These are phyloP conservation scores for Malurus splendens DNA, from an alignment of 2,797 vertebrate species.

Conservation along the genomic window DNA sequence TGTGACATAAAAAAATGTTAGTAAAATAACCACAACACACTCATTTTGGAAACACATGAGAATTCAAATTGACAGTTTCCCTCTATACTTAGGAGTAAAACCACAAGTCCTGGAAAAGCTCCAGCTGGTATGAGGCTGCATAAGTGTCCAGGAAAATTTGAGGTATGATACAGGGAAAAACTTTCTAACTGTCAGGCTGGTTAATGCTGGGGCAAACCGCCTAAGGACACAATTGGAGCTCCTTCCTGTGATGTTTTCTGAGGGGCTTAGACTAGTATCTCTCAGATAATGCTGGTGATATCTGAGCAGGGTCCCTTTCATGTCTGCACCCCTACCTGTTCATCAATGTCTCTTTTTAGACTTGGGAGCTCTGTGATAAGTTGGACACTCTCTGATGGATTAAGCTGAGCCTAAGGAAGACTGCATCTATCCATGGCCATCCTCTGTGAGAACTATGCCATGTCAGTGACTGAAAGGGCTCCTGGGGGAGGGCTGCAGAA, in stretches of 20 bases:
- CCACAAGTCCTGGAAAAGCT: slow-evolving; percentile 37
- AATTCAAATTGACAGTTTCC: slow-evolving; percentile 33
- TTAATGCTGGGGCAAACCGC: background rate
- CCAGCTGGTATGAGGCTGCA: background rate
- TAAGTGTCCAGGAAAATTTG: slow-evolving; percentile 2
- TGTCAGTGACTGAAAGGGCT: background rate
- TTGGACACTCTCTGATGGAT: background rate
- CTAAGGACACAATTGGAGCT: background rate
- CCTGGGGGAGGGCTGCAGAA: background rate
- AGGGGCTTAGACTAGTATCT: background rate
- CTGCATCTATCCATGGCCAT: background rate
- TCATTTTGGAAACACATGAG: slow-evolving; percentile 44
- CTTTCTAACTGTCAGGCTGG: background rate
- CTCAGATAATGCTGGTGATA: background rate
- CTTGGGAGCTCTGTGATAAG: background rate
- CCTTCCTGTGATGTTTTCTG: background rate
- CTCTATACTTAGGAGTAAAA: slow-evolving; percentile 45
- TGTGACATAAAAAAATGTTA: background rate
- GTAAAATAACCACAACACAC: slow-evolving; percentile 24
- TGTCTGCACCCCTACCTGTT: background rate
- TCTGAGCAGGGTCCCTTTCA: background rate
- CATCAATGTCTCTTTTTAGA: background rate
- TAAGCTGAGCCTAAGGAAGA: background rate
- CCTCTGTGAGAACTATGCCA: background rate
- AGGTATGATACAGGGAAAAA: slow-evolving; percentile 2